Evolutionary conservation across 2,113 vertebrate species (phyloP), one percentile per base, ranked within the genome.

Genomic region (Ceyx melanurus): DNA sequence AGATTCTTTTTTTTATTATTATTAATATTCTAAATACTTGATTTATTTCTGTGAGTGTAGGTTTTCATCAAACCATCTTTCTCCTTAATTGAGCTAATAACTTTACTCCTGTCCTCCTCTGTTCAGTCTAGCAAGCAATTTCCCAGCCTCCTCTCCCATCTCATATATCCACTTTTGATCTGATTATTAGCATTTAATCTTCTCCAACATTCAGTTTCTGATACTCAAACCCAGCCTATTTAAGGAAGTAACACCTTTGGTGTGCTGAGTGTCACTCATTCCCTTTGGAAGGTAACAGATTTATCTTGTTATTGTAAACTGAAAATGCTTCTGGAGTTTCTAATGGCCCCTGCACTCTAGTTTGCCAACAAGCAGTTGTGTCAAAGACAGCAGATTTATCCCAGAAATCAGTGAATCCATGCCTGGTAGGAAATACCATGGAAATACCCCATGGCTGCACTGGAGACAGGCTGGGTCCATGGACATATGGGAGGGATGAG

Each of bases 31-130:
- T 50, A 86, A 97, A 94, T 43, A 85, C 53, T 87, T 89, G 54
- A 90, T 95, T 97, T 96, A 96, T 89, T 82, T 87, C 83, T 57
- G 28, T 42, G 42, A 84, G 62, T n/a, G 68, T 50, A 94, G 80
- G 26, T 90, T 92, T 85, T 93, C 90, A 68, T 94, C 71, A 72
- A 90, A 68, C 84, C 50, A 28, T 90, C 92, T 93, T 86, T 92
- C 94, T 92, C 79, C 94, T 93, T 95, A 96, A 96, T 80, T 94
- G 93, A 93, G 84, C 92, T 96, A 94, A 96, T 97, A 88, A 94
- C 82, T 97, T 94, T 58, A 83, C 73, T 91, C 65, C 65, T 78
- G 80, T 94, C 75, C 79, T 86, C 64, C 37, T 95, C 92, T 92
- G 75, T 88, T 94, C 91, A 82, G 72, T 35, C 75, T 86, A 72